Conservation (phyloP, 2,797 vertebrate species). For the Myotis daubentonii region DNA sequence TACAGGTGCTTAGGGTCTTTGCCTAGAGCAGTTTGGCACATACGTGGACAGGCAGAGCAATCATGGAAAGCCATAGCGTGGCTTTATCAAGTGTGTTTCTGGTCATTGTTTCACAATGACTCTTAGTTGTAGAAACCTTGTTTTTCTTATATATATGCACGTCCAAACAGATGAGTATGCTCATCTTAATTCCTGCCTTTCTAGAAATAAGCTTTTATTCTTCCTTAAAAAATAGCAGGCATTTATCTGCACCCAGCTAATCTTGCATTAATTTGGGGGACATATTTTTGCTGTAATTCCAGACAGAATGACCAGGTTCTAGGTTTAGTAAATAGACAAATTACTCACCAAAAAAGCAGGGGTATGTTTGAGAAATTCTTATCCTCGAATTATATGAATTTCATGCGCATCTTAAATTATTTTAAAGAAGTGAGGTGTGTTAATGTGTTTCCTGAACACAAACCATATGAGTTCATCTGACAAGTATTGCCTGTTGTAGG, state of each 20-base stretch:
- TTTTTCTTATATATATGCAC: not conserved
- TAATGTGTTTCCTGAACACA: not conserved
- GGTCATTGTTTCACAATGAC: not conserved
- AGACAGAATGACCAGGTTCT: not conserved
- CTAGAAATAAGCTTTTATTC: not conserved
- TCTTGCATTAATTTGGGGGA: not conserved
- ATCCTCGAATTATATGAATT: not conserved
- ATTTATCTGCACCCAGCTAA: not conserved
- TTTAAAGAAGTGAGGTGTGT: not conserved
- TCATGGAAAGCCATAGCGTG: not conserved
- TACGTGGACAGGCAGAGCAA: not conserved
- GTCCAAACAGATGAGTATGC: not conserved
- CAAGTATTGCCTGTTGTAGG: not conserved
- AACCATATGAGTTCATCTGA: not conserved
- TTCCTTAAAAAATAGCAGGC: not conserved
- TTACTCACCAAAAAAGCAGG: not conserved
- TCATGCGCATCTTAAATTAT: not conserved
- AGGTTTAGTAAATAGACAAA: constrained; percentile 5
- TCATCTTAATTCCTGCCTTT: not conserved
- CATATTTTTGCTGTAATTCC: constrained; percentile 5
- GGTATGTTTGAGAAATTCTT: not conserved
- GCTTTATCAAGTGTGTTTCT: not conserved
- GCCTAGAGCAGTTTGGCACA: not conserved
- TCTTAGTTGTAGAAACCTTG: not conserved
- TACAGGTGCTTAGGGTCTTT: not conserved